Evolutionary conservation across 1,140 invertebrate genomes (phyloP).

Genomic region (Pseudomyrmex cubaensis): DNA sequence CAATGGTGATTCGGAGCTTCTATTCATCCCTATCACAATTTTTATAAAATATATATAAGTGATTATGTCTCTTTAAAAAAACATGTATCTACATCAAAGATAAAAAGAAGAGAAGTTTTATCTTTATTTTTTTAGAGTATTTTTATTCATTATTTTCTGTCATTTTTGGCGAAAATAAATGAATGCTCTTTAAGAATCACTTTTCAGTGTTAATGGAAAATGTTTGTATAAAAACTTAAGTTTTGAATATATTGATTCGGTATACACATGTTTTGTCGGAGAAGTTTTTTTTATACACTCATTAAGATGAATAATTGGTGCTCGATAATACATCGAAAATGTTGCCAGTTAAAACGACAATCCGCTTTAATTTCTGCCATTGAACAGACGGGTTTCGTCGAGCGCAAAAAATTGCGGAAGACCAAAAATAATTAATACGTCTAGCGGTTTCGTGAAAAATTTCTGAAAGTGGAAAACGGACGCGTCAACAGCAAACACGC

Average conservation of each 20-base stretch:
- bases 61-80: neutral
- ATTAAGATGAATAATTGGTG: neutral
- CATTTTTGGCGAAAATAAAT: neutral
- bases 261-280: neutral
- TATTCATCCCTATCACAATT: neutral
- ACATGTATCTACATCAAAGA: no score
- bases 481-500: constrained; percentile 23
- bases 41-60: neutral
- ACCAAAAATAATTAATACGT: constrained; percentile 47
- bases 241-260: neutral
- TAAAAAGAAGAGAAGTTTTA: no score
- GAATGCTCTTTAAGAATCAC: neutral
- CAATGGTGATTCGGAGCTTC: neutral
- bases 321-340: neutral
- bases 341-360: constrained; percentile 12
- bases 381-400: neutral
- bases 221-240: constrained; percentile 7
- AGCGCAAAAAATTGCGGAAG: constrained; percentile 35
- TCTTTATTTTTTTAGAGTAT: no score
- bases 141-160: no score
- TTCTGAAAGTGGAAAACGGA: constrained; percentile 22
- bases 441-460: constrained; percentile 38
- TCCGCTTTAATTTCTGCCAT: constrained; percentile 20
- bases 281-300: neutral
- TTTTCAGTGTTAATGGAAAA: neutral